Base-by-base conservation (phyloP, 1,140 invertebrate species). In the Macrocentrus cingulum region DNA sequence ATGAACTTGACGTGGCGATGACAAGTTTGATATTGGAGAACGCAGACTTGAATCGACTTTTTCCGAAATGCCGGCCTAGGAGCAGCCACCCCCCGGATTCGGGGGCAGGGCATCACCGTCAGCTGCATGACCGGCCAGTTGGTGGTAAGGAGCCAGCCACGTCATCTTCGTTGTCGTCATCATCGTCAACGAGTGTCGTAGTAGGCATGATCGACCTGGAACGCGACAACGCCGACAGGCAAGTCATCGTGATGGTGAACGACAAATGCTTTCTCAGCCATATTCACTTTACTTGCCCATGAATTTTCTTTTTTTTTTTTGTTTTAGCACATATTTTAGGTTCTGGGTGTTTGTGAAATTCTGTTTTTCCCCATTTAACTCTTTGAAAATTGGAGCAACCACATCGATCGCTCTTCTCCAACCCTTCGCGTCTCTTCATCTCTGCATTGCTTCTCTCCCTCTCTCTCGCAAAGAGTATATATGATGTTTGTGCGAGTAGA, bases 41-140 rank as follows among this genome's bases (percentile, higher is more conserved):
- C 77, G 69, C 77, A 58, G 78, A 80, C 63, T 75, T 80, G 66
- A 79, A 77, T 64, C 76, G 69, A 71, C 74, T 80, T 66, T 80
- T 80, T 69, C 77, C 77, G 59, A 80, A 80, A 79, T 80, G 78
- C 72, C 78, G 78, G 77, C 78, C 78, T 80, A 80, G 72, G 71
- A 69, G 72, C 67, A 69, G 71, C 58, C 71, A 67, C 70, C 71
- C 74, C 66, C 70, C 70, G 62, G 58, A 59, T 52, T 62, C 70
- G 66, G 72, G 70, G 68, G 66, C 62, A 56, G 66, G 58, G 25
- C 16, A 46, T 46, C 32, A 56, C 3, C 23, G 67, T 56, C 71
- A 76, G 73, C 70, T 70, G 73, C 69, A 79, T 77, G 75, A 78
- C 62, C 70, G 66, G 61, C 70, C 23, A 32, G 42, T 13, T 54